Evolutionary conservation across 2,113 vertebrate genomes (phyloP).

Genomic region (Epinephelus fuscoguttatus): DNA sequence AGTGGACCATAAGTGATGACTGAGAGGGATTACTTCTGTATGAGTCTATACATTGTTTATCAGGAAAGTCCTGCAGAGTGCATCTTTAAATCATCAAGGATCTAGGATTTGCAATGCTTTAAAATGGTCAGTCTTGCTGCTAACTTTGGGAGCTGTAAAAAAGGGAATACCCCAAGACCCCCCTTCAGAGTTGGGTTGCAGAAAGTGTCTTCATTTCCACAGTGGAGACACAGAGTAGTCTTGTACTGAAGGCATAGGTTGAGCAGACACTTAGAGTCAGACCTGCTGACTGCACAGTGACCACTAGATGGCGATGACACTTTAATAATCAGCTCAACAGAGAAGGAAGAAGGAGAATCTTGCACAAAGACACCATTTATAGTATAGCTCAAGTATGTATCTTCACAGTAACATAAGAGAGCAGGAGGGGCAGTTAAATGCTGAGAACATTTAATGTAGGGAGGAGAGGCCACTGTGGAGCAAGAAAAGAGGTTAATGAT

Average conservation of each 20-base stretch:
- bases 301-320: constrained; percentile 73
- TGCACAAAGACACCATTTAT: not conserved
- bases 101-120: no score
- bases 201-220: not conserved
- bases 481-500: constrained; percentile 51
- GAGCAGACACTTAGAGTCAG: not conserved
- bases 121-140: no score
- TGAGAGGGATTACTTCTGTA: no score
- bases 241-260: not conserved
- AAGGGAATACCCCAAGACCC: no score
- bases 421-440: not conserved
- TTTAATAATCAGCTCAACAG: constrained; percentile 22
- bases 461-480: not conserved
- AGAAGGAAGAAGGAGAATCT: not conserved
- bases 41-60: no score
- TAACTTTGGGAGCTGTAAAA: no score
- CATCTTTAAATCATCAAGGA: no score
- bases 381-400: not conserved
- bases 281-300: not conserved
- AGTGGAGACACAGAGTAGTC: not conserved
- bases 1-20: no score
- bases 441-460: constrained; percentile 5
- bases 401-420: constrained; percentile 4
- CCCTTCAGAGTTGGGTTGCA: no score
- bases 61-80: no score